These are phyloP conservation scores for Drosophila albomicans DNA, from an alignment of 1,140 invertebrate genomes.

Conservation along the genomic window DNA sequence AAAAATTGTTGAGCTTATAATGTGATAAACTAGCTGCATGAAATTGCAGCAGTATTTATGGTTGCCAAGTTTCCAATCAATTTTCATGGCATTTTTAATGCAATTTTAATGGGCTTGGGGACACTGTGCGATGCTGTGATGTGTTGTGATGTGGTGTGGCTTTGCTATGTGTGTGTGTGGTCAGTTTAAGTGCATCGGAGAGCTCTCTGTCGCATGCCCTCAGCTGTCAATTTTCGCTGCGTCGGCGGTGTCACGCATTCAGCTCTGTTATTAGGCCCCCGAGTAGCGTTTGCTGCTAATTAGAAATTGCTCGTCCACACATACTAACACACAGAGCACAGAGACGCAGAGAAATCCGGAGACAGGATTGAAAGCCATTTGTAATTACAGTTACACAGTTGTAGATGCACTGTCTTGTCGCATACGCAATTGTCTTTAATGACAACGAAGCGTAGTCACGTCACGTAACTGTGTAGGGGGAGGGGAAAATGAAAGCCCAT, in stretches of 20 bases:
- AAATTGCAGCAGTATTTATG: background rate
- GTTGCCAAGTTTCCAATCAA: background rate
- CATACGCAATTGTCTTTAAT: slow-evolving; percentile 33
- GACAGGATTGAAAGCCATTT: slow-evolving; percentile 32
- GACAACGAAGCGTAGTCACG: slow-evolving; percentile 19
- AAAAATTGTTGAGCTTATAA: background rate
- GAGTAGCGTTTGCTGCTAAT: slow-evolving; percentile 74
- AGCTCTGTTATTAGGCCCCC: slow-evolving; percentile 67
- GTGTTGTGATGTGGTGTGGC: background rate
- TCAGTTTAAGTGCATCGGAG: slow-evolving; percentile 47
- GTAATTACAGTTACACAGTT: slow-evolving; percentile 67
- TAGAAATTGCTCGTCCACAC: slow-evolving; percentile 58
- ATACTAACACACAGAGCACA: slow-evolving; percentile 6
- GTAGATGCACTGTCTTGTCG: slow-evolving; percentile 31
- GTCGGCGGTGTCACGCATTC: slow-evolving; percentile 55
- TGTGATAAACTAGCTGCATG: background rate
- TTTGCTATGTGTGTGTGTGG: slow-evolving; percentile 1
- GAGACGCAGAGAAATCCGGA: background rate
- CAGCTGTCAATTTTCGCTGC: slow-evolving; percentile 42
- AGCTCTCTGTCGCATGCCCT: slow-evolving; percentile 19
- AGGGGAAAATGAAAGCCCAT: background rate
- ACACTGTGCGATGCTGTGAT: background rate
- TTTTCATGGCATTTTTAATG: background rate
- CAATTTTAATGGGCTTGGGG: background rate
- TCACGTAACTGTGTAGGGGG: slow-evolving; percentile 25